Evolutionary conservation across 2,113 vertebrate genomes (phyloP), one percentile per base, ranked within the genome.

Genomic region (Murina feae): DNA sequence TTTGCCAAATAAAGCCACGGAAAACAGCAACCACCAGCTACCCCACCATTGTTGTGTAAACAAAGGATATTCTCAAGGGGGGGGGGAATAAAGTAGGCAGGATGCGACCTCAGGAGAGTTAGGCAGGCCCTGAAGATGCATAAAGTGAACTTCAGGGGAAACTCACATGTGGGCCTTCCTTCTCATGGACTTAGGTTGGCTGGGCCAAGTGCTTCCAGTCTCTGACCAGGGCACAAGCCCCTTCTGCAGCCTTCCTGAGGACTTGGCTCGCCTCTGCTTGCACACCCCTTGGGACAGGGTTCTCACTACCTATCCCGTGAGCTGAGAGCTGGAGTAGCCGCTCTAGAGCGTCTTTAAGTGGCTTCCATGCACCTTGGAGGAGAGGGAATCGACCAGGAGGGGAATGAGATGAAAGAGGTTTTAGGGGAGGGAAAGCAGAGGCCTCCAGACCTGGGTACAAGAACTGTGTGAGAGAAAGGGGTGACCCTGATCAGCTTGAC

Each of bases 1-100:
- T 94, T 92, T 96, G 91, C 79, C 89, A 96, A 94, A 58, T 74
- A 76, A 82, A 92, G 72, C 44, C 5, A 1, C 35, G 42, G 75
- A 82, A 79, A 90, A 47, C 72, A 92, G n/a, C 23, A 47, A n/a
- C 23, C 49, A 83, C 39, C 87, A 79, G 80, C 49, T 86, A n/a
- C 82, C 21, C 35, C 74, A 39, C 37, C n/a, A 39, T 49, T 90
- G 69, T 91, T 95, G 71, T 89, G 35, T 79, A 83, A 96, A 95
- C 44, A 79, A 90, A 93, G 63, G 3, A 89, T 90, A 58, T 74
- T 90, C 83, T 92, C 69, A 60, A 89, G 66, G 55, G 21, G 2
- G 65, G 74, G 68, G 66, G 55, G 14, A 25, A 20, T 60, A 32
- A 39, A 23, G 25, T 6, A n/a, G 30, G 39, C 37, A 35, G 12